phyloP scores from a whole-genome alignment of 2,113 vertebrate species.

The Perca schrenkii region DNA sequence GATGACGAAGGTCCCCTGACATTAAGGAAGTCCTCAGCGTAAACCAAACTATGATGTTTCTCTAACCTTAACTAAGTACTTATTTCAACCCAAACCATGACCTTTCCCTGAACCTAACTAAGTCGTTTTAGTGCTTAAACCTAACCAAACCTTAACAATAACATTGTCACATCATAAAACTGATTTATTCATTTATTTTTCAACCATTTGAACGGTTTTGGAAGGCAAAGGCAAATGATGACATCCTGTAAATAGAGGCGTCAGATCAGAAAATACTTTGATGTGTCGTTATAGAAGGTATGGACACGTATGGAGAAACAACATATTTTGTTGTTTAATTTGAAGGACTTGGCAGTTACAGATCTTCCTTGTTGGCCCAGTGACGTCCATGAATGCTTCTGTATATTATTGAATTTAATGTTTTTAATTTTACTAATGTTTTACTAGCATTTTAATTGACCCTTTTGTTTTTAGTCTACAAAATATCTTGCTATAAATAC shows the following conservation, averaged over 20 bases:
- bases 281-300: too few species aligned
- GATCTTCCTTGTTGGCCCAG: too few species aligned
- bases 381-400: too few species aligned
- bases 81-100: neutral
- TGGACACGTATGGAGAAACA: too few species aligned
- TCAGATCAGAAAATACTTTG: neutral
- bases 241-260: neutral
- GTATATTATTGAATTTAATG: too few species aligned
- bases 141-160: neutral
- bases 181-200: neutral
- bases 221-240: neutral
- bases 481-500: neutral
- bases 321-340: too few species aligned
- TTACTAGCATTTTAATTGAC: too few species aligned
- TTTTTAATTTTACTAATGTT: neutral
- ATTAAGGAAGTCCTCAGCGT: neutral
- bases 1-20: neutral
- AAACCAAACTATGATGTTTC: too few species aligned
- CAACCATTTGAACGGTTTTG: neutral
- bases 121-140: neutral
- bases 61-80: neutral
- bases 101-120: neutral
- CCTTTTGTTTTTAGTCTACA: too few species aligned
- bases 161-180: neutral
- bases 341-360: too few species aligned